Conservation (phyloP, 2,888 invertebrate species). For the Melinaea marsaeus region DNA sequence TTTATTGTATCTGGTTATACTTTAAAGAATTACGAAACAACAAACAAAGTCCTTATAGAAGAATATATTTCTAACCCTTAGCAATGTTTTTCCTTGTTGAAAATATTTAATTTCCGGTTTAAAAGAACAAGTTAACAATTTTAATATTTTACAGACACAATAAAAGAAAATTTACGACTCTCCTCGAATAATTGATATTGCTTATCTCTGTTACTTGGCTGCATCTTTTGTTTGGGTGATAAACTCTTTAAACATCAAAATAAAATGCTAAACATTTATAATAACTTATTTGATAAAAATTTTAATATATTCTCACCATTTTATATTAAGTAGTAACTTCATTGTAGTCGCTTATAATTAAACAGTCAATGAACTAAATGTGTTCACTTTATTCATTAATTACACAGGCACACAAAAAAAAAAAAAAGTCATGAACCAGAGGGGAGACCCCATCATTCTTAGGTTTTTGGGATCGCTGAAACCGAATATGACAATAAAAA, state of each 20-base stretch:
- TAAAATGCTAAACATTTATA: too few species aligned
- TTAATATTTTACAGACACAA: conserved; percentile 8
- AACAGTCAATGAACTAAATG: conserved; percentile 18
- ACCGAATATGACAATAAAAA: too few species aligned
- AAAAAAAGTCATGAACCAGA: too few species aligned
- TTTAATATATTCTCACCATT: neutral
- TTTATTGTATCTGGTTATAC: too few species aligned
- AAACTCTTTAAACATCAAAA: too few species aligned
- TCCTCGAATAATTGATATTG: neutral
- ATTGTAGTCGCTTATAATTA: too few species aligned
- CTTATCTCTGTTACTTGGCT: conserved; percentile 7
- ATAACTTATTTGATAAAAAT: neutral
- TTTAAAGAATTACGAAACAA: too few species aligned
- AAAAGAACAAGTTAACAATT: neutral
- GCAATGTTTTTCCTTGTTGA: neutral
- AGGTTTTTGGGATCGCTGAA: too few species aligned
- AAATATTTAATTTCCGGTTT: neutral
- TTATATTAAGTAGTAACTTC: neutral
- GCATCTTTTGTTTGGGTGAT: conserved; percentile 4
- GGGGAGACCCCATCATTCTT: too few species aligned
- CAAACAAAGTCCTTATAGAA: too few species aligned
- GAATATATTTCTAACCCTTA: too few species aligned
- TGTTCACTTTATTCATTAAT: conserved; percentile 21
- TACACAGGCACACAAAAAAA: too few species aligned
- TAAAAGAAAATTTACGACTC: conserved; percentile 2